Evolutionary conservation across 2,888 invertebrate genomes (phyloP).

Genomic region (Chloroclystis v-ata): DNA sequence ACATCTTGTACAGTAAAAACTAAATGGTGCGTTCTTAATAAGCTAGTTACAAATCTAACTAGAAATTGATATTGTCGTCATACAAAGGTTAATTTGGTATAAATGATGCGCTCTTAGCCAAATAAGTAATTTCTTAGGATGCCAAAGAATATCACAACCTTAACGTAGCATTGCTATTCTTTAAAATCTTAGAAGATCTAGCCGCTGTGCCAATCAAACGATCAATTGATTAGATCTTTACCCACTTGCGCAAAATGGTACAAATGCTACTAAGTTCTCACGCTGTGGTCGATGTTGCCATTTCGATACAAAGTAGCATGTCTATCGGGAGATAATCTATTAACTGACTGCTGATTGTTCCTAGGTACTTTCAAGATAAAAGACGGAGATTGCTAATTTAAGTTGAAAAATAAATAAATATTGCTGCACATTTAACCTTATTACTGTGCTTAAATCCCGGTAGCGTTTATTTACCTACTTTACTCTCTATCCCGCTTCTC

Average conservation of each 20-base stretch:
- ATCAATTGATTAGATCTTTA: constrained; percentile 28
- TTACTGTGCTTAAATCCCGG: too few relatives aligned
- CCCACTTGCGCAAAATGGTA: constrained; percentile 30
- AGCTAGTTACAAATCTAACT: too few relatives aligned
- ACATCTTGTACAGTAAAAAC: background rate
- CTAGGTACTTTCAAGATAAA: background rate
- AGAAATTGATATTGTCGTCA: too few relatives aligned
- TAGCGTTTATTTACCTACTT: too few relatives aligned
- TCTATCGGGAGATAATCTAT: background rate
- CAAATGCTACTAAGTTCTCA: constrained; percentile 28
- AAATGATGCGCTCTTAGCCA: background rate
- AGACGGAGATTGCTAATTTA: background rate
- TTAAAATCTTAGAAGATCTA: constrained; percentile 1
- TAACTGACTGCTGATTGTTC: background rate
- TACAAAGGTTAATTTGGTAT: too few relatives aligned
- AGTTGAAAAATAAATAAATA: too few relatives aligned
- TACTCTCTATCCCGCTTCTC: too few relatives aligned
- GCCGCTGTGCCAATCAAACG: constrained; percentile 15
- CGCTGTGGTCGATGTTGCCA: constrained; percentile 22
- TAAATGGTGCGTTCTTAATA: too few relatives aligned
- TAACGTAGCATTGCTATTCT: too few relatives aligned
- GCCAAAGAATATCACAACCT: too few relatives aligned
- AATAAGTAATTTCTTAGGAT: background rate
- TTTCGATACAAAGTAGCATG: constrained; percentile 15
- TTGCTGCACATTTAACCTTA: too few relatives aligned